phyloP scores from a whole-genome alignment of 2,797 vertebrate genomes.

The Trachurus trachurus region DNA sequence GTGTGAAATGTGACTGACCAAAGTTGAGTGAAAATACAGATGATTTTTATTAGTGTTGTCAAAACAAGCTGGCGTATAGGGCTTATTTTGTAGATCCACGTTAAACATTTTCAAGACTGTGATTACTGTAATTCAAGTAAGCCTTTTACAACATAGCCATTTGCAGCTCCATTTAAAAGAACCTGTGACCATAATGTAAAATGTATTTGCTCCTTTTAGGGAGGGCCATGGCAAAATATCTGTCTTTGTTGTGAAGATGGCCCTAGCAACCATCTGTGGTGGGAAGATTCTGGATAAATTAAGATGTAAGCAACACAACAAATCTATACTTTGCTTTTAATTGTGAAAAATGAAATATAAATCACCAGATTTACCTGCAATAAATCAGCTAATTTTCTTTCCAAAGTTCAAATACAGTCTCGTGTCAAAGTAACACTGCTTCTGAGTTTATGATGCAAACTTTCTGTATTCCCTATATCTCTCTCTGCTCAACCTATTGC shows the following conservation, averaged over 20 bases:
- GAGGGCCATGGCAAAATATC: constrained; percentile 95
- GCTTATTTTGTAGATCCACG: constrained; percentile 10
- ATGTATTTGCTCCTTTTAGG: constrained; percentile 82
- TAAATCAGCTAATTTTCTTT: constrained; percentile 55
- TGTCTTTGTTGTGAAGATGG: constrained; percentile 96
- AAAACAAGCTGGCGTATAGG: not conserved
- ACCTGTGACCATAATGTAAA: constrained; percentile 32
- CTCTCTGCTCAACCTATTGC: constrained; percentile 41
- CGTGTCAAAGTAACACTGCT: constrained; percentile 34
- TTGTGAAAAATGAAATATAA: constrained; percentile 49
- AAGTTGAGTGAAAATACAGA: constrained; percentile 31
- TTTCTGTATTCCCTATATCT: constrained; percentile 35
- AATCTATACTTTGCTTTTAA: constrained; percentile 51
- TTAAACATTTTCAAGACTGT: not conserved
- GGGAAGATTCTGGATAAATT: constrained; percentile 99
- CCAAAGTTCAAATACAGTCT: constrained; percentile 31
- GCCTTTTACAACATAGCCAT: constrained; percentile 13
- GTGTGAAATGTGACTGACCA: constrained; percentile 43
- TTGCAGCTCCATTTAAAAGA: constrained; percentile 22
- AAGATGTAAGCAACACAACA: constrained; percentile 92
- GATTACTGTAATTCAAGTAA: constrained; percentile 15
- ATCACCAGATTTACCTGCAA: constrained; percentile 26
- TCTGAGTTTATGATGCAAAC: constrained; percentile 26
- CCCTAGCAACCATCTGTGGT: constrained; percentile 94
- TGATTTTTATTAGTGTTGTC: constrained; percentile 23